phyloP scores from a whole-genome alignment of 2,888 invertebrate species.

The Trichacis sp. region DNA sequence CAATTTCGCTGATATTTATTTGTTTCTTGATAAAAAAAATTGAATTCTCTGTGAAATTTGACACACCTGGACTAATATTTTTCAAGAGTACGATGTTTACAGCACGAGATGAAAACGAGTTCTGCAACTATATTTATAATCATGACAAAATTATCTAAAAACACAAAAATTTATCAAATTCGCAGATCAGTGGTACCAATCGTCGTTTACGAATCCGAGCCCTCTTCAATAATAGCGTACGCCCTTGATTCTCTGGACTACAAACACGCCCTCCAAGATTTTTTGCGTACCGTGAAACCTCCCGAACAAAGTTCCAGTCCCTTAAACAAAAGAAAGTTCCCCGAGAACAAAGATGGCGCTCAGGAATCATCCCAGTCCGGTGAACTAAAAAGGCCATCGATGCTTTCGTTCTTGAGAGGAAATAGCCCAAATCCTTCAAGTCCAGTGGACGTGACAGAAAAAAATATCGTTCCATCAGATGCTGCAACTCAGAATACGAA shows the following conservation, averaged over 20 bases:
- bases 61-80: no score
- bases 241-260: slow-evolving; percentile 82
- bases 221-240: slow-evolving; percentile 88
- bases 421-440: slow-evolving; percentile 61
- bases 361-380: slow-evolving; percentile 55
- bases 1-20: no score
- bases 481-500: slow-evolving; percentile 18
- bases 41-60: no score
- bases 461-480: slow-evolving; percentile 42
- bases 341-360: slow-evolving; percentile 66
- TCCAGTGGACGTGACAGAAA: slow-evolving; percentile 57
- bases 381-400: slow-evolving; percentile 61
- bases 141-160: no score
- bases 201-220: slow-evolving; percentile 84
- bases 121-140: no score
- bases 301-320: slow-evolving; percentile 70
- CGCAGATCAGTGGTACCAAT: slow-evolving; percentile 72
- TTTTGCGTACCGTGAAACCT: slow-evolving; percentile 56
- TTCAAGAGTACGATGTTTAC: no score
- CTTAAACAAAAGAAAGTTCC: slow-evolving; percentile 68
- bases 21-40: no score
- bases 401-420: slow-evolving; percentile 64
- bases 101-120: no score
- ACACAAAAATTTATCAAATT: no score
- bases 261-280: slow-evolving; percentile 73